Base-by-base conservation (phyloP, 2,113 vertebrate genomes). In the Taurulus bubalis region DNA sequence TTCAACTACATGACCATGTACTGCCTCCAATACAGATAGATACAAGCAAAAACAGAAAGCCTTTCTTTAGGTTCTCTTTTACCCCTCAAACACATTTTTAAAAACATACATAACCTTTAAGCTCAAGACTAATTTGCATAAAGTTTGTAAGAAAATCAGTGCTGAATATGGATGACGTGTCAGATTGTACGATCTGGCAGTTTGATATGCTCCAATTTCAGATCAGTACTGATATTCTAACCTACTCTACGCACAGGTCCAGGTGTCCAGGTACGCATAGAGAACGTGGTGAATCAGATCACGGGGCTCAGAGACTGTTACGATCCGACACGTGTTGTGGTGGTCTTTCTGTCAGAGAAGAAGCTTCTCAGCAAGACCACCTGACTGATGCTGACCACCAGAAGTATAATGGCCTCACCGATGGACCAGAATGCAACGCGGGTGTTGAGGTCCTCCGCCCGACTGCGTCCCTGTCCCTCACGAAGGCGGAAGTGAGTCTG, bases 301-400 rank as follows among this genome's bases (percentile, higher is more conserved):
- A 63, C 15, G 67, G 36, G 34, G 38, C 22, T 86, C 62, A 83
- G 58, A 66, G 65, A 70, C 24, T 84, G 95, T 97, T 98, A 99
- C 0, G 98, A 99, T 85, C 97, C 98, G 5, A 99, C 96, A 0
- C 98, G 97, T 1, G 98, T 99, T 71, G 97, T 96, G 15, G 98
- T 99, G 92, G 97, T 99, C 95, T 98, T 98, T 93, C 96, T 98
- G 95, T 99, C 98, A 0, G 97, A 99, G 94, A 99, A 99, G 93
- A 99, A 99, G 89, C 98, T 99, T 91, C 98, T 96, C 42, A 99
- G 95, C 70, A 99, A 96, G 42, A 99, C 96, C 1, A 99, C 97
- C 93, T 99, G 98, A 94, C 98, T 99, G 3, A 99, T 96, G 94
- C 98, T 99, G 91, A 99, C 98, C 47, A 99, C 97, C 75, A 99